Conservation (phyloP, 2,888 invertebrate species). For the Conus canariensis region DNA sequence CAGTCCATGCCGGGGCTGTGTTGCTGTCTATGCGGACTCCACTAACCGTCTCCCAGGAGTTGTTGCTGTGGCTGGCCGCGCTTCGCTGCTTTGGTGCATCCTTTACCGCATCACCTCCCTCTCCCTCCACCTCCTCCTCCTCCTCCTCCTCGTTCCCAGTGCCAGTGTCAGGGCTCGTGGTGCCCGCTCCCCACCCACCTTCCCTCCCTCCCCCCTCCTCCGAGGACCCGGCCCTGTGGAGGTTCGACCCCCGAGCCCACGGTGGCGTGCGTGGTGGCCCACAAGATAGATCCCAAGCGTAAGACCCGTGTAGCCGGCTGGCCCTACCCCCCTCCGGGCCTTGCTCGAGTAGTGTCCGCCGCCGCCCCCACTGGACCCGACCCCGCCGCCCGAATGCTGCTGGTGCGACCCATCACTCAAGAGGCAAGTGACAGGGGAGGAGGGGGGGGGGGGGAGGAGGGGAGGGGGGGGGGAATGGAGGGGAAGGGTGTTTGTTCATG, state of each 20-base stretch:
- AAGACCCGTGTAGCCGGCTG: slow-evolving; percentile 42
- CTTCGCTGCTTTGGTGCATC: background rate
- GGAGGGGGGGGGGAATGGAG: too few relatives aligned
- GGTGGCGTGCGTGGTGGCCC: slow-evolving; percentile 36
- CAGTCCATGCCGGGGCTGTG: slow-evolving; percentile 19
- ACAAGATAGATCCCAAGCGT: slow-evolving; percentile 45
- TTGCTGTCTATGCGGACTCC: background rate
- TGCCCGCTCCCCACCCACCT: background rate
- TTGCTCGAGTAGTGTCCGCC: slow-evolving; percentile 33
- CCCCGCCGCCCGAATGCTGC: slow-evolving; percentile 29
- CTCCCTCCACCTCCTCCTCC: background rate
- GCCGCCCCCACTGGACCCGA: background rate
- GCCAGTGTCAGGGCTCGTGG: background rate
- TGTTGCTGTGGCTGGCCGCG: background rate
- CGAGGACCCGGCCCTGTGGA: background rate
- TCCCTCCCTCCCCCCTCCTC: background rate
- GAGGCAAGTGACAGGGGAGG: slow-evolving; percentile 33
- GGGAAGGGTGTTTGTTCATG: too few relatives aligned
- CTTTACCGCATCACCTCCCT: background rate
- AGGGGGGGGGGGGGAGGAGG: too few relatives aligned
- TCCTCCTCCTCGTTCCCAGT: background rate
- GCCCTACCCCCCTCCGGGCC: slow-evolving; percentile 43
- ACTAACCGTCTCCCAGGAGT: background rate
- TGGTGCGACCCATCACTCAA: slow-evolving; percentile 32
- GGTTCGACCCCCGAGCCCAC: background rate